These are phyloP conservation scores for Muscicapa striata DNA, from an alignment of 2,797 vertebrate species.

Conservation along the genomic window DNA sequence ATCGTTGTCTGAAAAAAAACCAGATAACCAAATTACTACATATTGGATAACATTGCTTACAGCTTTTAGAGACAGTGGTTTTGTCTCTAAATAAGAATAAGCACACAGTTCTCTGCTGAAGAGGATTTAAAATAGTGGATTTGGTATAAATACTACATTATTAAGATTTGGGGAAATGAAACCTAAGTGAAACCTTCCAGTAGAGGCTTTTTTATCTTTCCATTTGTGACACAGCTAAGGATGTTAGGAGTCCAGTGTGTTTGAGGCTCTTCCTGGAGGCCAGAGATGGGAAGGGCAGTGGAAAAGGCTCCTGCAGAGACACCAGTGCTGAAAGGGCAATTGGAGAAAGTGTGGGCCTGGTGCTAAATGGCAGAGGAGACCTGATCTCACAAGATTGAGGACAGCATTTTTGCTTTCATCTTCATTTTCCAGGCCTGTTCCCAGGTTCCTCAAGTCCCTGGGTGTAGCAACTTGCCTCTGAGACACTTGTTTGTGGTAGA, in stretches of 20 bases:
- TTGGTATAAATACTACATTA: neutral
- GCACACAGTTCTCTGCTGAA: neutral
- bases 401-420: neutral
- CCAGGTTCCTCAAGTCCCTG: neutral
- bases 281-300: neutral
- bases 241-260: neutral
- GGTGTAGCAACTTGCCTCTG: rapidly evolving
- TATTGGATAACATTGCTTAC: neutral
- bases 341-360: neutral
- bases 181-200: neutral
- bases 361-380: neutral
- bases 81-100: neutral
- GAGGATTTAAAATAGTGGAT: neutral
- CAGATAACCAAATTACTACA: neutral
- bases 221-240: neutral
- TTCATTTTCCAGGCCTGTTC: neutral
- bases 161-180: neutral
- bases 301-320: neutral
- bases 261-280: neutral
- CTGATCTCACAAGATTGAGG: neutral
- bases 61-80: neutral
- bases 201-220: neutral
- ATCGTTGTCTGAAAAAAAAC: neutral
- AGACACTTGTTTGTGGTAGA: neutral
- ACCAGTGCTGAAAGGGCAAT: neutral